Evolutionary conservation across 2,797 vertebrate genomes (phyloP), one percentile per base, ranked within the genome.

Genomic region (Pangasius krempfi): DNA sequence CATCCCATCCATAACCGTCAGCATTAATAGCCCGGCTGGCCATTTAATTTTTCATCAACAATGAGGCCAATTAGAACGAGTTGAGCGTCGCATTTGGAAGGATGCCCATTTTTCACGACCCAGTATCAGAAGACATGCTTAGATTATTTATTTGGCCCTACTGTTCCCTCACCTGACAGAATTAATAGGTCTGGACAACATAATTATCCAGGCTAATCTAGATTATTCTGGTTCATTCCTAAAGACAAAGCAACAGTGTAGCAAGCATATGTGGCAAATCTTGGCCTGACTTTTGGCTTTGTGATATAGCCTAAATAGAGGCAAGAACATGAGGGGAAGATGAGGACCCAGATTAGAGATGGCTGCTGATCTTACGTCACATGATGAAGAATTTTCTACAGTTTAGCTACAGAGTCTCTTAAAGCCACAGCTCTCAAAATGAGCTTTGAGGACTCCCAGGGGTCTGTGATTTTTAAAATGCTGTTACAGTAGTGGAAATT

Each of bases 161-260:
- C 62, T 87, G 68, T 92, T 91, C 91, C 88, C 91, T 93, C 92
- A 94, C 93, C 94, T 95, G 95, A 92, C 92, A 93, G 90, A 96
- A 95, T 95, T 93, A 95, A 96, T 95, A 93, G 89, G 92, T 93
- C 93, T 91, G 93, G 94, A 95, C 95, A 94, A 95, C 94, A 92
- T 95, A 95, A 96, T 96, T 96, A 95, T 94, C 92, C 91, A 68
- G 88, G 93, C 93, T 96, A 94, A 96, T 95, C 94, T 94, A 94
- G 93, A 95, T 94, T 94, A 94, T 93, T 94, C 94, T 94, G 92
- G 91, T 78, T 93, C 93, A 92, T 90, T 93, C 89, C 91, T 90
- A 91, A 94, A 93, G 93, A 93, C 56, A 89, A 90, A 89, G 94
- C 94, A 95, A 94, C 94, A 95, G 94, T 95, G 94, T 93, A 93